Conservation (phyloP, 2,113 vertebrate species). For the Chloropsis cyanopogon region DNA sequence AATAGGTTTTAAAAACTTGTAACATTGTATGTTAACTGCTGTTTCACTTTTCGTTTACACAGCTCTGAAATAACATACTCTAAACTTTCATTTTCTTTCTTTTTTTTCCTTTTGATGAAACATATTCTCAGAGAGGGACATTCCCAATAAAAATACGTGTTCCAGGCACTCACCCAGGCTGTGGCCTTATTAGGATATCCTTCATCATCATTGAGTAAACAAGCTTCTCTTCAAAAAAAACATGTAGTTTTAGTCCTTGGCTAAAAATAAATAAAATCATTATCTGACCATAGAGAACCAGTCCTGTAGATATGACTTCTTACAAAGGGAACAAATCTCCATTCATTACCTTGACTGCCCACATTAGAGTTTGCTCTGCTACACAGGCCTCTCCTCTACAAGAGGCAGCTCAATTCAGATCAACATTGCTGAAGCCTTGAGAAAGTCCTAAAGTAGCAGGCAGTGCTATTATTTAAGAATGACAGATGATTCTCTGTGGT, state of each 20-base stretch:
- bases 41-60: not conserved
- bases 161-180: not conserved
- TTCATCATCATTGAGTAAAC: not conserved
- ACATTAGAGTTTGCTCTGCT: not conserved
- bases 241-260: not conserved
- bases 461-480: conserved; percentile 6
- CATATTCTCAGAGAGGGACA: not conserved
- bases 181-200: not conserved
- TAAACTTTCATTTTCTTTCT: not conserved
- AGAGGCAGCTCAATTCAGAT: not conserved
- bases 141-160: not conserved
- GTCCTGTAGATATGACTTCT: not conserved
- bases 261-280: not conserved
- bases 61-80: not conserved
- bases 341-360: not conserved
- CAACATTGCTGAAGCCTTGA: conserved; percentile 9
- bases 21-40: not conserved
- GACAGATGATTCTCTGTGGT: not conserved
- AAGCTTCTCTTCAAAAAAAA: not conserved
- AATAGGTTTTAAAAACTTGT: not conserved
- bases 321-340: not conserved
- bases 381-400: not conserved
- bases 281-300: not conserved
- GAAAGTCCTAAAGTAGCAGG: not conserved
- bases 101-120: not conserved